A percentile compares a stretch with the other conserved stretches of the same genome.
These are phyloP conservation scores for Scelioninae gen. 1 DNA, from an alignment of 2,888 invertebrate species.

Conservation along the genomic window DNA sequence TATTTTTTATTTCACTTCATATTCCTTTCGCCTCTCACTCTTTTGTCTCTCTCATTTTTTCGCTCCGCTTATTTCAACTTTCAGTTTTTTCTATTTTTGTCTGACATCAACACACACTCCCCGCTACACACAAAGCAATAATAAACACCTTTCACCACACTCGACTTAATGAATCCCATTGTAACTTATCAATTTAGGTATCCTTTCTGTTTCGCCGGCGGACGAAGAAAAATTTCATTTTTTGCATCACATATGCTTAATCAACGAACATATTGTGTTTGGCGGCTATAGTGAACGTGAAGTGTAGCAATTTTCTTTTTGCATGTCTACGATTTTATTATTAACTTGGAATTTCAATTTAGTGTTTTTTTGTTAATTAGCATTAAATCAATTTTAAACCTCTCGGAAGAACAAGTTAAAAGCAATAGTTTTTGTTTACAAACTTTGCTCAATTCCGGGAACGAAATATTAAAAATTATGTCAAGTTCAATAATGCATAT, in stretches of 20 bases:
- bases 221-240: conserved; percentile 42
- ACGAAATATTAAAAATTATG: too few species aligned
- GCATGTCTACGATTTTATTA: too few species aligned
- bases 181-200: conserved; percentile 44
- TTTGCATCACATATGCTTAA: conserved; percentile 8
- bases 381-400: too few species aligned
- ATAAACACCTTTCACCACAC: conserved; percentile 25
- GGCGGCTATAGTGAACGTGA: neutral
- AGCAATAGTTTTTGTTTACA: too few species aligned
- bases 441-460: too few species aligned
- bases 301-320: neutral
- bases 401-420: too few species aligned
- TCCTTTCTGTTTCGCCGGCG: conserved; percentile 8
- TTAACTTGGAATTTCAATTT: too few species aligned
- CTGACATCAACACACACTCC: too few species aligned
- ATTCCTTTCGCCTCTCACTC: conserved; percentile 74
- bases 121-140: neutral
- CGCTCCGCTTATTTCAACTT: neutral
- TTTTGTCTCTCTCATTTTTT: conserved; percentile 47
- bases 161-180: conserved; percentile 48
- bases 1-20: conserved; percentile 85
- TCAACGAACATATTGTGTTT: conserved; percentile 11
- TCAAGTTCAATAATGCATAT: too few species aligned
- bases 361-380: too few species aligned
- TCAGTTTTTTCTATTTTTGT: neutral